phyloP scores from a whole-genome alignment of 2,797 vertebrate genomes.

The Phataginus tricuspis region DNA sequence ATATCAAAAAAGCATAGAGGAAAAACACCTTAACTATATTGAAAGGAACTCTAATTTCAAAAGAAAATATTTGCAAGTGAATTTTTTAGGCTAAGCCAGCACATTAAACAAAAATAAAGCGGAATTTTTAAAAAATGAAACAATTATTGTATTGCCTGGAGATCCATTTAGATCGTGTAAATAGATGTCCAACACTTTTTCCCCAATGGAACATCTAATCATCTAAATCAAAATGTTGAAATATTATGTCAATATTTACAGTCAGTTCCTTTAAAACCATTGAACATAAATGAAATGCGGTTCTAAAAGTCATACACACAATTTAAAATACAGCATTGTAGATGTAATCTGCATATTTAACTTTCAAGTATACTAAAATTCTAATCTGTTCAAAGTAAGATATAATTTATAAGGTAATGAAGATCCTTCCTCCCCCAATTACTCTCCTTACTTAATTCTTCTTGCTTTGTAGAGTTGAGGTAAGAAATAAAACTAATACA shows the following conservation, averaged over 20 bases:
- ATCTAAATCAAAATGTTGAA: not conserved
- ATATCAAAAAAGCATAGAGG: not conserved
- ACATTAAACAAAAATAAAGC: constrained; percentile 16
- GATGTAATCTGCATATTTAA: not conserved
- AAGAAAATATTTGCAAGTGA: constrained; percentile 4
- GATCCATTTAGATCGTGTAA: not conserved
- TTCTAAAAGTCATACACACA: not conserved
- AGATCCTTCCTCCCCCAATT: not conserved
- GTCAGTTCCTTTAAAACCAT: not conserved
- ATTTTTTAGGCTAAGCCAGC: not conserved
- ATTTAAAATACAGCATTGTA: not conserved
- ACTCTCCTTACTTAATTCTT: not conserved
- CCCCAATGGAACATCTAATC: not conserved
- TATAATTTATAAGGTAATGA: not conserved
- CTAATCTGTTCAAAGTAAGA: not conserved
- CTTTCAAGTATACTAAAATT: not conserved
- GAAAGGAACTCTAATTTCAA: not conserved
- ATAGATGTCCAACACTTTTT: not conserved
- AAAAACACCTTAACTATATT: not conserved
- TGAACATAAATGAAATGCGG: not conserved
- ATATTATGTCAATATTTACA: not conserved
- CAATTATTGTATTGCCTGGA: constrained; percentile 28
- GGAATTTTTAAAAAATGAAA: constrained; percentile 39
- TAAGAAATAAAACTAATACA: not conserved
- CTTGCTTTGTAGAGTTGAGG: not conserved